phyloP scores from a whole-genome alignment of 2,888 invertebrate species.

The Portevinia maculata region DNA sequence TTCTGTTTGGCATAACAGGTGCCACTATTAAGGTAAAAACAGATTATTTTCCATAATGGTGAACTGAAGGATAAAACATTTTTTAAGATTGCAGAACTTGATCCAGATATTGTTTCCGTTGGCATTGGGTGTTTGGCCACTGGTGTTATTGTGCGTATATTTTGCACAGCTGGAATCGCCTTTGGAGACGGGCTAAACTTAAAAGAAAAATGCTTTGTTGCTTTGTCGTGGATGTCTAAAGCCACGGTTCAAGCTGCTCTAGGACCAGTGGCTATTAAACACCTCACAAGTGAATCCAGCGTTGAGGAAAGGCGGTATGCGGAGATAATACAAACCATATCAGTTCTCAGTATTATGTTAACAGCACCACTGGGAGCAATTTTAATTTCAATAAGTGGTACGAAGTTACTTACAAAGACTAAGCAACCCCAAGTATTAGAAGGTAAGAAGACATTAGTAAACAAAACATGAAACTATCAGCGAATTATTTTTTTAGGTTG shows the following conservation, averaged over 20 bases:
- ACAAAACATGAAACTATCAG: not conserved
- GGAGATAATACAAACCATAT: slow-evolving; percentile 88
- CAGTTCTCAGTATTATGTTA: slow-evolving; percentile 91
- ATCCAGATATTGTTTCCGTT: slow-evolving; percentile 87
- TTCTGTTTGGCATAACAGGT: slow-evolving; percentile 96
- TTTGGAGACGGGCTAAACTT: slow-evolving; percentile 91
- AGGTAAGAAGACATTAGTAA: slow-evolving; percentile 82
- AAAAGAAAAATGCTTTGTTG: slow-evolving; percentile 95
- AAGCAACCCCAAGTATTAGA: slow-evolving; percentile 87
- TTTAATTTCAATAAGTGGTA: slow-evolving; percentile 90
- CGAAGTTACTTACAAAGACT: slow-evolving; percentile 90
- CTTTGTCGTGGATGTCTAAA: slow-evolving; percentile 97
- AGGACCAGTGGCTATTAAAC: slow-evolving; percentile 90
- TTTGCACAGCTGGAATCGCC: slow-evolving; percentile 87
- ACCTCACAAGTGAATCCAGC: slow-evolving; percentile 83
- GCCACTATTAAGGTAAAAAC: slow-evolving; percentile 89
- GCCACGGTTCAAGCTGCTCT: slow-evolving; percentile 98
- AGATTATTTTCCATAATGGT: not conserved
- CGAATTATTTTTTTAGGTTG: slow-evolving; percentile 84
- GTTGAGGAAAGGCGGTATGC: slow-evolving; percentile 86
- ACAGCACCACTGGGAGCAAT: slow-evolving; percentile 94
- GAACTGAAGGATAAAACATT: not conserved
- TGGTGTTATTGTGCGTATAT: slow-evolving; percentile 87
- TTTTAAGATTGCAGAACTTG: slow-evolving; percentile 86
- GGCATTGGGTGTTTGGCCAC: slow-evolving; percentile 88